Base-by-base conservation (phyloP, 2,888 invertebrate species). In the Pristionchus entomophagus region DNA sequence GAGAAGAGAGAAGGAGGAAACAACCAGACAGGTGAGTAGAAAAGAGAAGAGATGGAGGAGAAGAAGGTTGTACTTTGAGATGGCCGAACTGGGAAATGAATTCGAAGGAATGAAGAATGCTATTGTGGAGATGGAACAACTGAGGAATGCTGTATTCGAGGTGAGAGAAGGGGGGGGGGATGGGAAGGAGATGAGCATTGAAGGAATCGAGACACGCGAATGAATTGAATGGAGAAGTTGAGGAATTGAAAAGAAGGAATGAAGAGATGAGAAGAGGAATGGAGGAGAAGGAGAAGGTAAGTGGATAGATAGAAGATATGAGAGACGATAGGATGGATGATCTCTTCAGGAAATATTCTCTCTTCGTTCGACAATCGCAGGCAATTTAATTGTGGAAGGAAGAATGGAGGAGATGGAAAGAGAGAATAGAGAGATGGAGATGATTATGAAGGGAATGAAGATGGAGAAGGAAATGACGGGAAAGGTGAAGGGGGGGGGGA, bases 141-240 rank as follows among this genome's bases (percentile, higher is more conserved):
- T 65, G 35, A 65, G 35, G 35, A 65, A 32, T 65, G 65, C 65
- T 65, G 65, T 14, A 12, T 35, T 65, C 17, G 65, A 65, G 32
- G 65, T 65, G 6, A 65, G 32, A 14, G 65, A 65, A 32, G 1
- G 12, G 35, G 5, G 10, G 45, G 45, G 14, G 14, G 14, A 35
- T 29, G 12, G 35, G 22, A 65, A 32, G 32, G 32, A 32, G 17
- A 2, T 32, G 65, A 65, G 14, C 2, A 6, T 32, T 65, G 65
- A 65, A 65, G 65, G 65, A 65, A 35, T 65, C 65, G 35, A 32
- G 65, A 65, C 29, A 32, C 3, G 65, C 35, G 17, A 5, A 17
- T 56, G 56, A 56, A 56, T 56, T 56, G 56, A 65, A 22, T 65
- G 65, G 65, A 65, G 65, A 65, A 65, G 65, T 65, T 32, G 65